Evolutionary conservation across 2,113 vertebrate species (phyloP), one percentile per base, ranked within the genome.

Genomic region (Fulmarus glacialis): DNA sequence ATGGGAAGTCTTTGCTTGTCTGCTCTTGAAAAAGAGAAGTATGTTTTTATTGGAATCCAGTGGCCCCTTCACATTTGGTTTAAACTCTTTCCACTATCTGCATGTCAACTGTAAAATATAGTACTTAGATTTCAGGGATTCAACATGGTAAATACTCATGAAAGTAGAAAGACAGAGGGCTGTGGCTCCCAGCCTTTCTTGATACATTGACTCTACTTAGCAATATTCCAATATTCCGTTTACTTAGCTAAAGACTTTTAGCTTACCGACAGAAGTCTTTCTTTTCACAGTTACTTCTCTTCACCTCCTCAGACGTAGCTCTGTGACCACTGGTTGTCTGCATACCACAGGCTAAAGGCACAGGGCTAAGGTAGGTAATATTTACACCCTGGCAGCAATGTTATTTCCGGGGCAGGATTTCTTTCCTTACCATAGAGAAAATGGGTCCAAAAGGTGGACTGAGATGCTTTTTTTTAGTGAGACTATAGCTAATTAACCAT

Each of bases 31-130:
- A 78, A 91, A 87, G 96, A 78, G 26, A 96, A 77, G 80, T 82
- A 91, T 87, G 96, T 90, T 97, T 91, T 97, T 95, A 83, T 95
- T 95, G 95, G 89, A 98, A 97, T 91, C 81, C 92, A 74, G 78
- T 93, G 78, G 63, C 78, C 87, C 80, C 70, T 83, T 89, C 73
- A 81, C 95, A 96, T 97, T 98, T 96, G 34, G 87, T 90, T 96
- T 92, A 96, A 88, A 91, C 75, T 93, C 78, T 81, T 93, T 92
- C 82, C 94, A 82, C 89, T 97, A 96, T 94, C 95, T 93, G 45
- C 75, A 82, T 1, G 93, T 96, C 91, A 94, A 50, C 84, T 74
- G 55, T 96, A 74, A 97, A 97, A 95, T 94, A 96, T 42, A 80
- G 77, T 68, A 45, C 89, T 71, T 60, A 79, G 70, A 68, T 96